Conservation (phyloP, 1,140 invertebrate genomes). For the Calephelis nemesis region DNA sequence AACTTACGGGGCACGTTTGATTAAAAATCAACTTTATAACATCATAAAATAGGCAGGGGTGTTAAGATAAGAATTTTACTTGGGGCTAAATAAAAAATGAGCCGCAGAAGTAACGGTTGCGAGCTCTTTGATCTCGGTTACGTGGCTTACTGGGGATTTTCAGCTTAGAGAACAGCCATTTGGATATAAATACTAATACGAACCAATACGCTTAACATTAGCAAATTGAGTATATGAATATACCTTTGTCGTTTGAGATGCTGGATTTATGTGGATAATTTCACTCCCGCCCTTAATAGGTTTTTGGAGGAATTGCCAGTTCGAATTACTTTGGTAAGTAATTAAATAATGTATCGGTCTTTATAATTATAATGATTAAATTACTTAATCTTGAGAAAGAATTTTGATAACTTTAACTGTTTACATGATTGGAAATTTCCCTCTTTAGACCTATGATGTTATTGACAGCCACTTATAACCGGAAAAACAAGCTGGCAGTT, state of each 20-base stretch:
- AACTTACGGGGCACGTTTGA: constrained; percentile 33
- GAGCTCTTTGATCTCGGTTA: constrained; percentile 76
- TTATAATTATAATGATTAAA: too few relatives aligned
- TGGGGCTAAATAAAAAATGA: constrained; percentile 76
- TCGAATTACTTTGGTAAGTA: too few relatives aligned
- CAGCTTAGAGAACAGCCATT: constrained; percentile 64
- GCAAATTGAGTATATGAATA: constrained; percentile 56
- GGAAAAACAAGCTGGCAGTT: too few relatives aligned
- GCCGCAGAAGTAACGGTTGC: constrained; percentile 72
- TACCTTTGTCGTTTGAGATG: constrained; percentile 8
- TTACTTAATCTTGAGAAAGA: too few relatives aligned
- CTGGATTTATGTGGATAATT: constrained; percentile 3
- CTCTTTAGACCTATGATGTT: too few relatives aligned
- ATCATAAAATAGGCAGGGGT: constrained; percentile 71
- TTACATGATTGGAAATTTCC: too few relatives aligned
- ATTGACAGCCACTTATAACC: too few relatives aligned
- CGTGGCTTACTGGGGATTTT: constrained; percentile 70
- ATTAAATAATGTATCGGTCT: too few relatives aligned
- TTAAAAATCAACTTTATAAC: constrained; percentile 79
- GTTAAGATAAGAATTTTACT: constrained; percentile 73
- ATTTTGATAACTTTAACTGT: too few relatives aligned
- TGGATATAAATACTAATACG: constrained; percentile 73
- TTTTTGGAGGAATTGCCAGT: too few relatives aligned
- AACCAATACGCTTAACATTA: constrained; percentile 71
- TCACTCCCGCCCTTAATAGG: not conserved